Evolutionary conservation across 2,113 vertebrate genomes (phyloP).

Genomic region (Callipepla californica): DNA sequence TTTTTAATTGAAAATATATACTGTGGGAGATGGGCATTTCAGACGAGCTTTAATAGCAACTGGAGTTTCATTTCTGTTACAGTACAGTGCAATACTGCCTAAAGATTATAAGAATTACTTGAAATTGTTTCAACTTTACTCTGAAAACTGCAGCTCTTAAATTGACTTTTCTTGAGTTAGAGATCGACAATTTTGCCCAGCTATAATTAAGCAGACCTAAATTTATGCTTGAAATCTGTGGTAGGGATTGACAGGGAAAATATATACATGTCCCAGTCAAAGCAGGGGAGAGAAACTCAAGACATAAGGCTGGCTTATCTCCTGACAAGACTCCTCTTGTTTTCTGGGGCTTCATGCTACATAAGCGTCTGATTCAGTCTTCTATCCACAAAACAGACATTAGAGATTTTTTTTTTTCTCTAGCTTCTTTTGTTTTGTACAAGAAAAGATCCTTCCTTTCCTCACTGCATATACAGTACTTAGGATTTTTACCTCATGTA

Average conservation of each 20-base stretch:
- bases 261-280: background rate
- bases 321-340: background rate
- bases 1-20: background rate
- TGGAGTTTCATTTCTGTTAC: background rate
- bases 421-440: background rate
- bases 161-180: background rate
- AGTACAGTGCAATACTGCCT: constrained; percentile 42
- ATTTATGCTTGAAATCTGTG: constrained; percentile 1
- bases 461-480: background rate
- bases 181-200: constrained; percentile 24
- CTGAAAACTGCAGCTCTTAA: constrained; percentile 32
- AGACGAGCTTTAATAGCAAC: background rate
- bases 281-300: background rate
- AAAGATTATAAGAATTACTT: constrained; percentile 11
- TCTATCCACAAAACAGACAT: background rate
- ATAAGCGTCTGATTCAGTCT: background rate
- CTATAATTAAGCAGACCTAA: constrained; percentile 41
- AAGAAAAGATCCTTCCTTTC: background rate
- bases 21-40: background rate
- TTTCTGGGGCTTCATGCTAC: background rate
- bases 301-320: background rate
- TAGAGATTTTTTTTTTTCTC: background rate
- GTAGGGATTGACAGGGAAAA: constrained; percentile 1
- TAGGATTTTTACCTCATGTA: background rate
- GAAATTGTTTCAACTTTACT: constrained; percentile 21